These are phyloP conservation scores for Semaprochilodus insignis DNA, from an alignment of 2,797 vertebrate species.

Conservation along the genomic window DNA sequence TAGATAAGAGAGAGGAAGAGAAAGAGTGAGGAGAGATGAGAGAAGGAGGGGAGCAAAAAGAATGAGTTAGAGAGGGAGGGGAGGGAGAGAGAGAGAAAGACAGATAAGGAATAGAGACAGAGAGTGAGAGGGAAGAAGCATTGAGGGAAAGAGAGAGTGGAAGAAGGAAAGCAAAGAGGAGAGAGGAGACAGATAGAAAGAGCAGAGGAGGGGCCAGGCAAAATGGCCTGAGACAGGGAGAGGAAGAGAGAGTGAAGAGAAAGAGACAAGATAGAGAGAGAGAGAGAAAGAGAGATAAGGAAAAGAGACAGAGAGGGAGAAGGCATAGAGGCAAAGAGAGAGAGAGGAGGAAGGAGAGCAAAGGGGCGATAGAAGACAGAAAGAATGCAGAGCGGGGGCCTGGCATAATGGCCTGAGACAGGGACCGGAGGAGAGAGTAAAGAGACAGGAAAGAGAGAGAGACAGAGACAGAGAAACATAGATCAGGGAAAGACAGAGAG, in stretches of 20 bases:
- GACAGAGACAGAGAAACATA: not conserved
- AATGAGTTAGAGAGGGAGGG: not conserved
- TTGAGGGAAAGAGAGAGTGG: not conserved
- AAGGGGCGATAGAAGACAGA: not conserved
- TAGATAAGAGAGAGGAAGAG: not conserved
- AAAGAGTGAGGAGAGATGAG: constrained; percentile 2
- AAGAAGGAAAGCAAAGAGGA: not conserved
- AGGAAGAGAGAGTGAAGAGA: constrained; percentile 20
- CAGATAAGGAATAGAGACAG: not conserved
- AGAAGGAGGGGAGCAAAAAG: not conserved
- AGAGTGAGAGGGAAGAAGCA: not conserved
- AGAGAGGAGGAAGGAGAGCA: not conserved
- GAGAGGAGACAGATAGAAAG: not conserved
- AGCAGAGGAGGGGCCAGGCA: not conserved
- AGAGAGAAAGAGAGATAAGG: not conserved
- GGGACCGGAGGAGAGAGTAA: not conserved
- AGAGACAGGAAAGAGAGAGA: not conserved
- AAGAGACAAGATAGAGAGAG: not conserved
- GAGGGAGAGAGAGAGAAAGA: constrained; percentile 4
- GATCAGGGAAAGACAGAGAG: not conserved
- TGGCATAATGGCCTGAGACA: too few relatives aligned
- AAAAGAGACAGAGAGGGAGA: not conserved
- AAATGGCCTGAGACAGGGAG: constrained; percentile 7
- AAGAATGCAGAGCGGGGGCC: too few relatives aligned
- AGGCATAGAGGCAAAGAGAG: constrained; percentile 12